Conservation (phyloP, 92 coral and sea anemone genomes). For the Montipora capitata region DNA sequence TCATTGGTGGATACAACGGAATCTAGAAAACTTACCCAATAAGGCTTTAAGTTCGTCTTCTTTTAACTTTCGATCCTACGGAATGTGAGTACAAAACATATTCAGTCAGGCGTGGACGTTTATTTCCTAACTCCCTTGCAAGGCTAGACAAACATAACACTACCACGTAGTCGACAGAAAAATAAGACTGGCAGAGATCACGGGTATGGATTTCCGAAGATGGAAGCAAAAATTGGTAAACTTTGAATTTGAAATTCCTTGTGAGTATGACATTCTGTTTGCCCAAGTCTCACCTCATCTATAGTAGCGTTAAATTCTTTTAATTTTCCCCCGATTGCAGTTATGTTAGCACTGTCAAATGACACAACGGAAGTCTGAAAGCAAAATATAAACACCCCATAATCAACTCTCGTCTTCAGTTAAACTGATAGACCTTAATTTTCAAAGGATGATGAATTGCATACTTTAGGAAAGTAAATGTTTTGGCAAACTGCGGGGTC, state of each 20-base stretch:
- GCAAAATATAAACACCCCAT: background rate
- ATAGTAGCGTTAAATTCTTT: conserved; percentile 83
- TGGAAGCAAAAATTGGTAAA: too few relatives aligned
- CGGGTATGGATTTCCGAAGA: background rate
- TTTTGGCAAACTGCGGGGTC: conserved; percentile 31
- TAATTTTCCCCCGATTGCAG: conserved; percentile 86
- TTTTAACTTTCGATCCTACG: conserved; percentile 64
- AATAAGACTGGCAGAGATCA: background rate
- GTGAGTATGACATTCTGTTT: background rate
- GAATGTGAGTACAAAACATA: background rate
- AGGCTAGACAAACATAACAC: background rate
- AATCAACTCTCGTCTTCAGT: too few relatives aligned
- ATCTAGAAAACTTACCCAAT: conserved; percentile 29
- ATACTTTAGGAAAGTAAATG: conserved; percentile 91
- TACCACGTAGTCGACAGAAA: background rate
- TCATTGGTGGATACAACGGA: too few relatives aligned
- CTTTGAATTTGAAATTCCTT: background rate
- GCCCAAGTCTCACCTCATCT: conserved; percentile 74
- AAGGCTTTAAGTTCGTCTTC: conserved; percentile 65
- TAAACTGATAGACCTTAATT: background rate
- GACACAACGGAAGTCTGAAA: conserved; percentile 81
- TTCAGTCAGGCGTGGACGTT: too few relatives aligned
- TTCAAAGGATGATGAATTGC: too few relatives aligned
- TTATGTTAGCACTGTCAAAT: conserved; percentile 89
- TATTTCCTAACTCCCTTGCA: too few relatives aligned